phyloP scores from a whole-genome alignment of 2,888 invertebrate genomes.

The Tachina fera region DNA sequence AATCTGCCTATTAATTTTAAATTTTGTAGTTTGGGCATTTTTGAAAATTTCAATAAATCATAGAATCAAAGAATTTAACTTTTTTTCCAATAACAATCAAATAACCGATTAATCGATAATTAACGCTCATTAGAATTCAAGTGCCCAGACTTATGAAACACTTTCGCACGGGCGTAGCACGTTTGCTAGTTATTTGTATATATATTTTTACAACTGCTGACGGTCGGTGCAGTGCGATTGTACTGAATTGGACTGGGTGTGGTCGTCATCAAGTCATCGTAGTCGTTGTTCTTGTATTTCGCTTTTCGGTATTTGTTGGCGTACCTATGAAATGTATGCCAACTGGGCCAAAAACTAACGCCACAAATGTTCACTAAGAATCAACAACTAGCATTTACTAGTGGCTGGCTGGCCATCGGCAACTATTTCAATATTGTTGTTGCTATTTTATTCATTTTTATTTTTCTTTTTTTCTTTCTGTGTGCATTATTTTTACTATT shows the following conservation, averaged over 20 bases:
- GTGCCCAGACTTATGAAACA: constrained; percentile 63
- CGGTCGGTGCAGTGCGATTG: constrained; percentile 67
- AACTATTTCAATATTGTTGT: constrained; percentile 56
- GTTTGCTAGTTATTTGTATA: constrained; percentile 65
- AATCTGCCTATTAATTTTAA: too few relatives aligned
- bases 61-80: too few relatives aligned
- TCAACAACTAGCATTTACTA: constrained; percentile 69
- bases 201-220: constrained; percentile 61
- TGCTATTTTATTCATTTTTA: constrained; percentile 25
- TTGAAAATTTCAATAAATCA: too few relatives aligned
- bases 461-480: background rate
- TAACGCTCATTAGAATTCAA: constrained; percentile 41
- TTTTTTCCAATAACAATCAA: background rate
- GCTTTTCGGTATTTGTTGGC: constrained; percentile 71
- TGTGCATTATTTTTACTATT: constrained; percentile 49
- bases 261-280: constrained; percentile 71
- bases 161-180: constrained; percentile 70
- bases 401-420: constrained; percentile 70
- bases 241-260: constrained; percentile 71
- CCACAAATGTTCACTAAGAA: constrained; percentile 66
- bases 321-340: constrained; percentile 71
- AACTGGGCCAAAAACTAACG: constrained; percentile 69
- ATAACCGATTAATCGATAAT: constrained; percentile 32
- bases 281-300: constrained; percentile 38
- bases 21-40: too few relatives aligned